Evolutionary conservation across 2,113 vertebrate species (phyloP).

Genomic region (Podarcis raffonei): DNA sequence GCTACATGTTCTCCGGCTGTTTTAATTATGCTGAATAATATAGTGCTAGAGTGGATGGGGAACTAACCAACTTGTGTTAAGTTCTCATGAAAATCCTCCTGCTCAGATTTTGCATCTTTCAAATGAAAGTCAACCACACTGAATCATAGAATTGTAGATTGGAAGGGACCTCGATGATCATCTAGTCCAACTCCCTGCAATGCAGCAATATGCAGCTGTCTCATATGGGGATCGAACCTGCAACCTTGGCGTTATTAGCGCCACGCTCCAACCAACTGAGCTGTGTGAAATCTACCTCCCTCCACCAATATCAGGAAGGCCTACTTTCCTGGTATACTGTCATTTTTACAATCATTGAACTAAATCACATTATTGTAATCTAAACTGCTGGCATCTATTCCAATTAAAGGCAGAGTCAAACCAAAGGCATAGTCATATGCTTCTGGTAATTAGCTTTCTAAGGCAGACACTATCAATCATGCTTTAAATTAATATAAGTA

Average conservation of each 20-base stretch:
- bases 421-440: background rate
- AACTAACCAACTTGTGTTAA: background rate
- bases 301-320: background rate
- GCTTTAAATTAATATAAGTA: conserved; percentile 16
- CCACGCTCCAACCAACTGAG: too few relatives aligned
- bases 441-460: conserved; percentile 34
- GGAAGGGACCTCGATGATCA: too few relatives aligned
- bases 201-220: too few relatives aligned
- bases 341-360: background rate
- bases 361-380: conserved; percentile 22
- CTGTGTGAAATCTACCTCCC: background rate
- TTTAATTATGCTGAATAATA: background rate
- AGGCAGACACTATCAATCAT: conserved; percentile 26
- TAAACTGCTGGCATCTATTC: conserved; percentile 37
- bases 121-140: background rate
- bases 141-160: background rate
- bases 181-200: too few relatives aligned
- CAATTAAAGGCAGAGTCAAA: conserved; percentile 39
- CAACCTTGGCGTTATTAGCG: too few relatives aligned
- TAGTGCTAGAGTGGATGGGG: background rate
- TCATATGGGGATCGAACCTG: too few relatives aligned
- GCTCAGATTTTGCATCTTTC: background rate
- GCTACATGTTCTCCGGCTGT: background rate
- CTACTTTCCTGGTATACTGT: background rate
- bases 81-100: background rate